Evolutionary conservation across 2,797 vertebrate species (phyloP).

Genomic region (Heteromormyrus szaboi): DNA sequence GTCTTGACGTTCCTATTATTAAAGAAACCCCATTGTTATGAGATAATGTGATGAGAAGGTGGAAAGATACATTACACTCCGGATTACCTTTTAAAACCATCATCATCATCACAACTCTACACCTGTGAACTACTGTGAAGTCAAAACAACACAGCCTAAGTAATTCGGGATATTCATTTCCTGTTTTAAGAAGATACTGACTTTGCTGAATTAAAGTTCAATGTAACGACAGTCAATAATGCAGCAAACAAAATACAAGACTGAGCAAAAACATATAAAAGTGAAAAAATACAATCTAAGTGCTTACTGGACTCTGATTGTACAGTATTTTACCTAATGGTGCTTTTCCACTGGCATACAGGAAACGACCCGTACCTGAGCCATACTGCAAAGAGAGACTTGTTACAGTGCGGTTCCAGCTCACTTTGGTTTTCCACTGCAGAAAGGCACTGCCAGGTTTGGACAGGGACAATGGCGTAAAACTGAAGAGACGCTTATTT

Average conservation of each 20-base stretch:
- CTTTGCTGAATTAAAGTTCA: not conserved
- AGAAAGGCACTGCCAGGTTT: not conserved
- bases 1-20: constrained; percentile 72
- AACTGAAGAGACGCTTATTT: not conserved
- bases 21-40: not conserved
- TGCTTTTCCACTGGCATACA: not conserved
- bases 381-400: too few relatives aligned
- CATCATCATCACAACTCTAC: not conserved
- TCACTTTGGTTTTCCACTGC: not conserved
- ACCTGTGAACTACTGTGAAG: not conserved
- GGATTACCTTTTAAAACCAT: not conserved
- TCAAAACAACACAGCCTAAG: not conserved
- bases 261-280: not conserved
- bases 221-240: not conserved
- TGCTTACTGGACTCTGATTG: not conserved
- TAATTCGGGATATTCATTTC: not conserved
- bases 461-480: not conserved
- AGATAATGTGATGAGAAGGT: not conserved
- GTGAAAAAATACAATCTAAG: not conserved
- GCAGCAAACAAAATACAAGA: not conserved
- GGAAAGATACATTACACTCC: not conserved
- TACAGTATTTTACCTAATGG: not conserved
- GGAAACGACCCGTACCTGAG: too few relatives aligned
- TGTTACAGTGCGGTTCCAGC: too few relatives aligned
- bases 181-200: not conserved